A percentile compares a stretch with the other conserved stretches of the same genome.
Evolutionary conservation across 2,113 vertebrate genomes (phyloP).

Genomic region (Neoarius graeffei): DNA sequence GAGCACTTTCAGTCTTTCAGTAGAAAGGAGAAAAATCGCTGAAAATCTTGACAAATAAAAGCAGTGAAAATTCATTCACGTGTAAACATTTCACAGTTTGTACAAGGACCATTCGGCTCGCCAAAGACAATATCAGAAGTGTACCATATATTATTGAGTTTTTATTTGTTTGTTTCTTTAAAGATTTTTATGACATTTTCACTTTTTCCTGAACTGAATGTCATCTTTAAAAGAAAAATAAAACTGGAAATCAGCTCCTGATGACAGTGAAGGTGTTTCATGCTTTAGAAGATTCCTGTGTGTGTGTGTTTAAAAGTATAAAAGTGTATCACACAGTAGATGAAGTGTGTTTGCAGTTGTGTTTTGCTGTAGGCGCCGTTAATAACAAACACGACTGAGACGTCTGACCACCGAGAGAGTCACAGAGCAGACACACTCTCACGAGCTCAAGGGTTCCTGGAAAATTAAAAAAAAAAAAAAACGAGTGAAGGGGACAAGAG

Average conservation of each 20-base stretch:
- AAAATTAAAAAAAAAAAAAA: background rate
- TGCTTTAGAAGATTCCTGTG: background rate
- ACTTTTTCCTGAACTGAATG: too few species aligned
- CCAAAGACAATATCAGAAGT: too few species aligned
- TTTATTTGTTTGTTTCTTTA: too few species aligned
- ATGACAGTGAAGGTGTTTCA: background rate
- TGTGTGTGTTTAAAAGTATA: background rate
- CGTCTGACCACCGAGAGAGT: slow-evolving; percentile 10
- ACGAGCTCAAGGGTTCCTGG: background rate
- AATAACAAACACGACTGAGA: slow-evolving; percentile 1
- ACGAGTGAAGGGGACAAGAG: background rate
- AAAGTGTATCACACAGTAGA: background rate
- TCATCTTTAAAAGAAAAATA: background rate
- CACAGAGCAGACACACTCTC: background rate
- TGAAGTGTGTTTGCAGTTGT: background rate
- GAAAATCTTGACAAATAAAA: too few species aligned
- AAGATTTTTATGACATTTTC: too few species aligned
- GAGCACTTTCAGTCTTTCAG: too few species aligned
- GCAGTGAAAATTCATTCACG: too few species aligned
- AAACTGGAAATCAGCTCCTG: background rate
- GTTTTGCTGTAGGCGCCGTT: background rate
- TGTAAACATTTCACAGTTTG: background rate
- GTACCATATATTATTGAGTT: too few species aligned
- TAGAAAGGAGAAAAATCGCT: too few species aligned
- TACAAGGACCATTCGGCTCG: too few species aligned